Conservation (phyloP, 2,888 invertebrate species). For the Leucophora obtusa region DNA sequence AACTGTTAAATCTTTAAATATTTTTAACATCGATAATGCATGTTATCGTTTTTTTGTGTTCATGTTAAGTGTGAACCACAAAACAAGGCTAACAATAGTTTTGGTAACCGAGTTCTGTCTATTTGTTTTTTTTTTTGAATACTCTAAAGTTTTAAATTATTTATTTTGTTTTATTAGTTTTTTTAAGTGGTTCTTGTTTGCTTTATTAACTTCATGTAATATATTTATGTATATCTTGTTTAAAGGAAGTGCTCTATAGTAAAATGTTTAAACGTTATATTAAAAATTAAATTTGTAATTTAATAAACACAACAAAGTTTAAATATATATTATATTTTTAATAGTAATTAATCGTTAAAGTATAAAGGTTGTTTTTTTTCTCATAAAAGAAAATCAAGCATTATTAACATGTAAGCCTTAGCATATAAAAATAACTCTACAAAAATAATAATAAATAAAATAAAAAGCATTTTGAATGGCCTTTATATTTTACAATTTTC, state of each 20-base stretch:
- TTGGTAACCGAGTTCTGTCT: neutral
- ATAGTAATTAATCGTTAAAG: constrained; percentile 34
- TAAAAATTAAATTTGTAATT: constrained; percentile 45
- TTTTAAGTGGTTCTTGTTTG: constrained; percentile 36
- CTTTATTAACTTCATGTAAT: constrained; percentile 50
- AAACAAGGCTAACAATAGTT: no score
- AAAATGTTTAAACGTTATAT: constrained; percentile 42
- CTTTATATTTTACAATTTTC: constrained; percentile 54
- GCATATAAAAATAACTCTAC: constrained; percentile 30
- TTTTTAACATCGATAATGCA: no score
- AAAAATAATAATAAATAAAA: constrained; percentile 6
- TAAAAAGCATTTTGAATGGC: constrained; percentile 1
- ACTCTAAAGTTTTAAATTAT: constrained; percentile 15
- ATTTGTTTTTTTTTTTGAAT: neutral
- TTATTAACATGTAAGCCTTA: constrained; percentile 52
- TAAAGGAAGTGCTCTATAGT: constrained; percentile 35
- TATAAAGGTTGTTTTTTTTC: constrained; percentile 30
- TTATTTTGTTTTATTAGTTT: constrained; percentile 52
- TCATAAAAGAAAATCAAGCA: constrained; percentile 42
- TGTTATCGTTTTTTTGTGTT: no score
- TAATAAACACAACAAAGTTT: constrained; percentile 54
- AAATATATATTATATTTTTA: constrained; percentile 34
- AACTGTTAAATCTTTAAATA: no score
- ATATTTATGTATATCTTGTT: constrained; percentile 14
- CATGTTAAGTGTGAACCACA: no score